Evolutionary conservation across 2,797 vertebrate species (phyloP).

Genomic region (Cirrhinus molitorella): DNA sequence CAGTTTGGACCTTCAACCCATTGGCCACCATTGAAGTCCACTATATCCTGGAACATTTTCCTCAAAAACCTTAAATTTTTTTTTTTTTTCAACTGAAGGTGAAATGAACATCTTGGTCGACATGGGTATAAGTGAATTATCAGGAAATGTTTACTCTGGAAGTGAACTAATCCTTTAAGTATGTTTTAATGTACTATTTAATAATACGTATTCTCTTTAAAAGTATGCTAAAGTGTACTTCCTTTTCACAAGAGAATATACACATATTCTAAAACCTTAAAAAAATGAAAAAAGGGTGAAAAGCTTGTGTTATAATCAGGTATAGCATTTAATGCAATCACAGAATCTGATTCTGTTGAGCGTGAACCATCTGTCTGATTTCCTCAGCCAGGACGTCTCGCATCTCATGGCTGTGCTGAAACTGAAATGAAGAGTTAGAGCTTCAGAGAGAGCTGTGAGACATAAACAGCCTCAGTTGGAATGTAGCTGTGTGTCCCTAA

Average conservation of each 20-base stretch:
- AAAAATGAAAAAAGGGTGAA: too few relatives aligned
- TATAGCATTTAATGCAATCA: neutral
- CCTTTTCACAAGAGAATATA: neutral
- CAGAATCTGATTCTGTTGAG: neutral
- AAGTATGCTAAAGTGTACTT: neutral
- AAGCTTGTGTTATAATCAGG: conserved; percentile 11
- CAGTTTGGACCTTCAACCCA: too few relatives aligned
- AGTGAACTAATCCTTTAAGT: too few relatives aligned
- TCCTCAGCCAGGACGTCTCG: conserved; percentile 6
- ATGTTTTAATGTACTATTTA: neutral
- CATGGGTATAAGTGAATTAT: too few relatives aligned
- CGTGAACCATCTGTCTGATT: conserved; percentile 2
- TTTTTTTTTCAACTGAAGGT: too few relatives aligned
- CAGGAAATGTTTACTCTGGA: too few relatives aligned
- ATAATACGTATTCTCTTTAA: neutral
- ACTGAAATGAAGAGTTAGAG: conserved; percentile 32
- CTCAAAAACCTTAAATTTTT: too few relatives aligned
- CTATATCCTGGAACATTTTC: too few relatives aligned
- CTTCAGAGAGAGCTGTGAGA: conserved; percentile 51
- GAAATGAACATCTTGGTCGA: too few relatives aligned
- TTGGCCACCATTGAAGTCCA: too few relatives aligned
- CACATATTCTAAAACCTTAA: too few relatives aligned
- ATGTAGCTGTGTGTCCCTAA: conserved; percentile 77
- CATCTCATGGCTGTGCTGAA: conserved; percentile 15
- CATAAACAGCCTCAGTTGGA: conserved; percentile 70